Evolutionary conservation across 2,888 invertebrate genomes (phyloP), one percentile per base, ranked within the genome.

Genomic region (Xanthorhoe spadicearia): DNA sequence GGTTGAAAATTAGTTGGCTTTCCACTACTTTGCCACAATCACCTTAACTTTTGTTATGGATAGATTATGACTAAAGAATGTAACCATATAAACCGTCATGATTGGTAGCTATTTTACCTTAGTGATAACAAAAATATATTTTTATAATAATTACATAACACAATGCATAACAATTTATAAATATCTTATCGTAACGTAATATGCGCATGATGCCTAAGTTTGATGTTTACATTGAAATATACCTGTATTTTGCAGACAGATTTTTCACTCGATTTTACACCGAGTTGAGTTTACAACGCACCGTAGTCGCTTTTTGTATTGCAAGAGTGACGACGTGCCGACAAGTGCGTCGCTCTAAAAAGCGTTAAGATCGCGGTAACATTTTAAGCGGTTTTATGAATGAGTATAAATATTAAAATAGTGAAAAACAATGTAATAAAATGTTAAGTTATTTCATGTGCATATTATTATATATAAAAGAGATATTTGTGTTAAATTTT

Each of bases 291-390:
- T 2, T 52, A 46, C 23, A 46, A 6, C 43, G 18, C 17, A 13
- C 60, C 19, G 32, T 49, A 61, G 61, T 61, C 35, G 54, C 54
- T 49, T 54, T 50, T 17, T 50, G 23, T 9, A 50, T 28, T 43
- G 55, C 56, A 50, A 56, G 54, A 38, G 61, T 19, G 15, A 9
- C 56, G 61, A 55, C 61, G 61, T 49, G 55, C 23, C 53, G 32
- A 9, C 49, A 51, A 9, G 49, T 32, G 53, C 35, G 35, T 8
- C 32, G 28, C 28, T 17, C n/a, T 35, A 8, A 32, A 6, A 6
- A 17, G 35, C 17, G 9, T 46, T 28, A 48, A 23, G 10, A 56
- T 46, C 15, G 28, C 48, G 48, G 10, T 38, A 1, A 10, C 38
- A 10, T 38, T 38, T 38, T 9, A 10, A 38, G 38, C 38, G 13